These are phyloP conservation scores for Liopterus haemorrhoidalis DNA, from an alignment of 2,888 invertebrate genomes.

Conservation along the genomic window DNA sequence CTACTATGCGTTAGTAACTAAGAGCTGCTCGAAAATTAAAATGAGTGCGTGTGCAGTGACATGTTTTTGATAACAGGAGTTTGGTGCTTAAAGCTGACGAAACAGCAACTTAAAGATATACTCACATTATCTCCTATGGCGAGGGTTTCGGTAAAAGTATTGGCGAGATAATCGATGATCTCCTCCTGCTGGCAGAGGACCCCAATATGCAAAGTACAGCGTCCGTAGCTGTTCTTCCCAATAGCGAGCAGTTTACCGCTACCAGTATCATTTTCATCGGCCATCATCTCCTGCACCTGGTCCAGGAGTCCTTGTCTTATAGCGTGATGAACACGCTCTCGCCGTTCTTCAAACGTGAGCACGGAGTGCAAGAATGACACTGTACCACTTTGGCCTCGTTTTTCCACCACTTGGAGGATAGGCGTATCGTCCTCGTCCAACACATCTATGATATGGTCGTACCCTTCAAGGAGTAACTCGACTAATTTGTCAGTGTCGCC, in stretches of 20 bases:
- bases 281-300: constrained; percentile 53
- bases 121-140: constrained; percentile 80
- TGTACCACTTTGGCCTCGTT: constrained; percentile 62
- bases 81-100: background rate
- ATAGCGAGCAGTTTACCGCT: constrained; percentile 52
- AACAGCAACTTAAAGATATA: constrained; percentile 13
- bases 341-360: constrained; percentile 68
- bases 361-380: constrained; percentile 65
- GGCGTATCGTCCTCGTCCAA: constrained; percentile 64
- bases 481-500: constrained; percentile 64
- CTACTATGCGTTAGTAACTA: background rate
- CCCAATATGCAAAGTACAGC: constrained; percentile 79
- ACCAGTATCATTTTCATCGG: constrained; percentile 49
- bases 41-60: too few relatives aligned
- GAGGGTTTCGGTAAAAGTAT: constrained; percentile 65
- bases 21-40: too few relatives aligned
- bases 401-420: constrained; percentile 63
- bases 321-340: constrained; percentile 70
- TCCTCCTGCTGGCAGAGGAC: constrained; percentile 78
- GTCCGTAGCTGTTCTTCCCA: constrained; percentile 64
- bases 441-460: constrained; percentile 78
- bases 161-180: constrained; percentile 70
- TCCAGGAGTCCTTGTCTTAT: constrained; percentile 60
- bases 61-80: constrained; percentile 2
- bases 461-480: constrained; percentile 72